Evolutionary conservation across 2,888 invertebrate species (phyloP).

Genomic region (Tetanocera ferruginea): DNA sequence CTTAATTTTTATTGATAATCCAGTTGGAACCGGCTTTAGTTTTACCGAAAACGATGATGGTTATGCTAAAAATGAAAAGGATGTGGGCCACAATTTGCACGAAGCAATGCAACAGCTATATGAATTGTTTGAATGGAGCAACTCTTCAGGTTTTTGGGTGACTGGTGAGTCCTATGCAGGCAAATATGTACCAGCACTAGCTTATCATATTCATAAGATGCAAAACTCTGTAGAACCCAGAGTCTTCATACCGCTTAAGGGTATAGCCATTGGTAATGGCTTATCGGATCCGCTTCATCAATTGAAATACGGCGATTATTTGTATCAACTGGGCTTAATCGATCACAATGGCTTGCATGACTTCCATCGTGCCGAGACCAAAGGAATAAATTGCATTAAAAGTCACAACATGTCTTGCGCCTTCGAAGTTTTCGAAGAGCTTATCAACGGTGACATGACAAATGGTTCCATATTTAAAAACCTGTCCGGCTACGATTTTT

Average conservation of each 20-base stretch:
- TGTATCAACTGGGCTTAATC: constrained; percentile 80
- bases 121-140: constrained; percentile 82
- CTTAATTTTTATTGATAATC: constrained; percentile 93
- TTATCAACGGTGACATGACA: constrained; percentile 74
- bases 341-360: constrained; percentile 73
- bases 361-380: constrained; percentile 75
- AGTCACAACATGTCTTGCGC: constrained; percentile 78
- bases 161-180: constrained; percentile 94
- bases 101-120: constrained; percentile 86
- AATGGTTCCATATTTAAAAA: constrained; percentile 79
- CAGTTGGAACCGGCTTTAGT: constrained; percentile 93
- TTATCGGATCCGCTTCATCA: constrained; percentile 84
- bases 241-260: constrained; percentile 67
- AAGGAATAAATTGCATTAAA: constrained; percentile 73
- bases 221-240: constrained; percentile 64
- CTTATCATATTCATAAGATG: constrained; percentile 74
- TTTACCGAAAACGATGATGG: constrained; percentile 84
- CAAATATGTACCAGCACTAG: constrained; percentile 81
- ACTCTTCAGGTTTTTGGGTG: constrained; percentile 83
- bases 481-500: constrained; percentile 64
- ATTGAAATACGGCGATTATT: constrained; percentile 81
- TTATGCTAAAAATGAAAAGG: constrained; percentile 83
- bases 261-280: constrained; percentile 81
- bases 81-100: constrained; percentile 85
- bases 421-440: constrained; percentile 78